Evolutionary conservation across 1,140 invertebrate species (phyloP).

Genomic region (Drosophila asahinai): DNA sequence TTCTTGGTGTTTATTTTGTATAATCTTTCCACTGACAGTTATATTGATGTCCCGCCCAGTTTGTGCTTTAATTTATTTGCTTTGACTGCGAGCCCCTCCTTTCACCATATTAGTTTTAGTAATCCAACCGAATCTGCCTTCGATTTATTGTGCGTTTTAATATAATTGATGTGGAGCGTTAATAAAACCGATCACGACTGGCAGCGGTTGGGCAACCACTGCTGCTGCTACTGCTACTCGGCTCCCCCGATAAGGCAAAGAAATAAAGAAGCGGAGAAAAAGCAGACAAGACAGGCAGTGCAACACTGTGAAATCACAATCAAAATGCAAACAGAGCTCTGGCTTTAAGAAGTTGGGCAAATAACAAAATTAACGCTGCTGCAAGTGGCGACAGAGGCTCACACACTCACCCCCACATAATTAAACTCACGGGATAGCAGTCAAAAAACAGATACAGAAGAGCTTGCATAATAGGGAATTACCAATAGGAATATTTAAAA

Average conservation of each 20-base stretch:
- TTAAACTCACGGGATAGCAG: conserved; percentile 25
- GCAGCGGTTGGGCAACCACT: conserved; percentile 32
- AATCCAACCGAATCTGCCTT: conserved; percentile 23
- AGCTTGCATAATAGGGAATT: too few species aligned
- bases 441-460: conserved; percentile 21
- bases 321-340: conserved; percentile 68
- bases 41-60: conserved; percentile 13
- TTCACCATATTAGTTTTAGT: conserved; percentile 17
- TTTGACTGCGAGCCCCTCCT: not conserved
- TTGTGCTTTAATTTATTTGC: conserved; percentile 15
- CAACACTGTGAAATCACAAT: conserved; percentile 52
- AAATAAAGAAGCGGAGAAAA: conserved; percentile 7
- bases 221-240: not conserved
- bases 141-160: conserved; percentile 30
- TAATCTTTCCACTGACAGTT: conserved; percentile 20
- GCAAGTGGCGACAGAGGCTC: conserved; percentile 37
- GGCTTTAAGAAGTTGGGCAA: conserved; percentile 70
- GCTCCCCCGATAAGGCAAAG: conserved; percentile 24
- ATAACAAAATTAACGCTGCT: conserved; percentile 67
- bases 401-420: conserved; percentile 33
- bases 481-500: not conserved
- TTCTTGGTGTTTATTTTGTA: not conserved
- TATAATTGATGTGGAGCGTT: conserved; percentile 48
- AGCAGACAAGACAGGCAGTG: conserved; percentile 2
- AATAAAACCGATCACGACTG: conserved; percentile 66